Conservation (phyloP, 2,888 invertebrate species). For the Cryptocephalus moraei region DNA sequence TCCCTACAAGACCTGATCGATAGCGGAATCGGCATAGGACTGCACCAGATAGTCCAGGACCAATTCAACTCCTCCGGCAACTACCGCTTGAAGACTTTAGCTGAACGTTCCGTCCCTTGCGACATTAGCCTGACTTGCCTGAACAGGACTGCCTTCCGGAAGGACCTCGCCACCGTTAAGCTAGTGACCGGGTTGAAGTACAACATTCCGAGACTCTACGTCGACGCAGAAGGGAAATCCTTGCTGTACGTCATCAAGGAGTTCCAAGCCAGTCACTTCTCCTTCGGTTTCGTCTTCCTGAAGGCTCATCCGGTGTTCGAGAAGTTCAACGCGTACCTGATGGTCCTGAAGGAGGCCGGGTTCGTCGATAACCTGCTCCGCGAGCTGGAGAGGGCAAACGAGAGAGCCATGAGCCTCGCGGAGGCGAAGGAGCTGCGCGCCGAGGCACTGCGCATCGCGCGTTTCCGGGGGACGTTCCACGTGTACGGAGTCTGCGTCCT, state of each 20-base stretch:
- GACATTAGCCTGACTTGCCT: slow-evolving; percentile 1
- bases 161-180: slow-evolving; percentile 2
- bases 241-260: slow-evolving; percentile 1
- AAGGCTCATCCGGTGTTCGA: slow-evolving; percentile 5
- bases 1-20: slow-evolving; percentile 1
- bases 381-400: background rate
- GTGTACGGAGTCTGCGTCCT: no score
- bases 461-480: no score
- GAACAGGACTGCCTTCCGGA: slow-evolving; percentile 4
- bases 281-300: slow-evolving; percentile 1
- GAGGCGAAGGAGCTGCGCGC: no score
- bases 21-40: background rate
- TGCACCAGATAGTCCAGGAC: background rate
- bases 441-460: no score
- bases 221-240: slow-evolving; percentile 6
- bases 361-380: background rate
- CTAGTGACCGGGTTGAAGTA: slow-evolving; percentile 3
- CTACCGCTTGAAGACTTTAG: background rate
- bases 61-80: background rate
- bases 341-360: slow-evolving; percentile 2
- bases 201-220: slow-evolving; percentile 1
- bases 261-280: background rate
- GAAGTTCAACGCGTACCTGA: background rate
- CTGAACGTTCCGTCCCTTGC: background rate
- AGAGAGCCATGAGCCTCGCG: background rate